Conservation (phyloP, 2,797 vertebrate species). For the Hippopotamyrus pictus region DNA sequence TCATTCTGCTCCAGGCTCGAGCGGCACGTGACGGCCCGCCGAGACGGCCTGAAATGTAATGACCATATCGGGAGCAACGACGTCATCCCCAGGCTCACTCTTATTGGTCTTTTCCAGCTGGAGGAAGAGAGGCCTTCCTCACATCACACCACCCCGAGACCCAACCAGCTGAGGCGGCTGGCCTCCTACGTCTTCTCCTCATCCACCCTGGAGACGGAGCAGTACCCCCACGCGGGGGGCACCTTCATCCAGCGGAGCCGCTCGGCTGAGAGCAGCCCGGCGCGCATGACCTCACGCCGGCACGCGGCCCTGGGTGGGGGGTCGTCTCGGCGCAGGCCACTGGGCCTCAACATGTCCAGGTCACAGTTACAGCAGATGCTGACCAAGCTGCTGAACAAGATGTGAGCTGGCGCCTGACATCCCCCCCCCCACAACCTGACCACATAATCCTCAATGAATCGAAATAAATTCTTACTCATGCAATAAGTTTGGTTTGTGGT, state of each 20-base stretch:
- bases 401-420: constrained; percentile 53
- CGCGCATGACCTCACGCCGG: constrained; percentile 76
- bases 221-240: constrained; percentile 83
- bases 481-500: constrained; percentile 2
- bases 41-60: neutral
- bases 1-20: neutral
- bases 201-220: constrained; percentile 95
- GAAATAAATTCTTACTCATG: neutral
- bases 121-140: constrained; percentile 83
- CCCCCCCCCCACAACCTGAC: neutral
- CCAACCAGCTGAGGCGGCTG: constrained; percentile 96
- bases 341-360: constrained; percentile 82
- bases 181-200: constrained; percentile 98
- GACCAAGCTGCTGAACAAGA: constrained; percentile 94
- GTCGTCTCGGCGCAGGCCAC: constrained; percentile 87
- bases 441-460: neutral
- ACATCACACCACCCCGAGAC: constrained; percentile 82
- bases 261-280: constrained; percentile 96
- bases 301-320: constrained; percentile 73
- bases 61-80: constrained; percentile 32
- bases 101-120: constrained; percentile 93
- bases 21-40: neutral
- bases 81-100: constrained; percentile 70
- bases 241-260: constrained; percentile 98
- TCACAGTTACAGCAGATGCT: constrained; percentile 95